Conservation (phyloP, 1,140 invertebrate species). For the Mycetomoellerius zeteki region DNA sequence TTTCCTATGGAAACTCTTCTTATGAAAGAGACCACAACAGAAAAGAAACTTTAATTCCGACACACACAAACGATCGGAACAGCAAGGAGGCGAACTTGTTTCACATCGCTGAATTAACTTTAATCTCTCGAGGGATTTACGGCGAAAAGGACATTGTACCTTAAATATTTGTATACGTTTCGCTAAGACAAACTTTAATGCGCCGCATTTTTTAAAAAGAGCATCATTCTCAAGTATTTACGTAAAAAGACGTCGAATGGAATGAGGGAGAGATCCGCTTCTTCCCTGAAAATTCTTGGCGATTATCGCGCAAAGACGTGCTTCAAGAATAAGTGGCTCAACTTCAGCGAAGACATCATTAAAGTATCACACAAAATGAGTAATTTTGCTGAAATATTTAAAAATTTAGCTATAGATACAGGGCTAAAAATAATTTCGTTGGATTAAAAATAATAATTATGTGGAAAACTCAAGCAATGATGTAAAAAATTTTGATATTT, state of each 20-base stretch:
- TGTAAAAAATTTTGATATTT: too few species aligned
- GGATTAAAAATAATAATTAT: too few species aligned
- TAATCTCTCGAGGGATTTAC: background rate
- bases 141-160: background rate
- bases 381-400: too few species aligned
- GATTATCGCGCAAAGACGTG: background rate
- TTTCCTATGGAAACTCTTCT: conserved; percentile 1
- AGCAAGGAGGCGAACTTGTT: background rate
- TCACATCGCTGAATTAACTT: conserved; percentile 6
- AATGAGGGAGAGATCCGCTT: background rate
- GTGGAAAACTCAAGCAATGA: too few species aligned
- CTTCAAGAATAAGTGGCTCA: background rate
- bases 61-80: background rate
- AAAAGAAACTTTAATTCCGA: conserved; percentile 23
- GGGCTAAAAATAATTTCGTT: too few species aligned
- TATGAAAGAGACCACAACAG: background rate
- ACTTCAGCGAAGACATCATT: background rate
- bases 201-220: background rate
- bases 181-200: background rate
- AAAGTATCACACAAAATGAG: too few species aligned
- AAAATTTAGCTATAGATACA: too few species aligned
- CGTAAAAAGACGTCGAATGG: background rate
- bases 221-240: background rate
- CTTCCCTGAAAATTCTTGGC: background rate
- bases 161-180: conserved; percentile 23